Conservation (phyloP, 2,888 invertebrate genomes). For the Tachina fera region DNA sequence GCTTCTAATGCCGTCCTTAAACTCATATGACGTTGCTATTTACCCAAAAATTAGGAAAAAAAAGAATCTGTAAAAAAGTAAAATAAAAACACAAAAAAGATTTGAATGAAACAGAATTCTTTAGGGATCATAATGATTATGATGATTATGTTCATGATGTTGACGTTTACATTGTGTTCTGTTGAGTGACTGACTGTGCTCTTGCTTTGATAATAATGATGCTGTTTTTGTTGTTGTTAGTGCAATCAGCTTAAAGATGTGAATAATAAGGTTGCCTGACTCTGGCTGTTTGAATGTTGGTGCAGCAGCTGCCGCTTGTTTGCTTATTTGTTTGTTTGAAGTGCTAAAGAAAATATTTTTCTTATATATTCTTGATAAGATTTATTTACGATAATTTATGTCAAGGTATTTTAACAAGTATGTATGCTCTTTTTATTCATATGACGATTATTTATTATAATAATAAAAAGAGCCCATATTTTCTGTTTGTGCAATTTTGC, state of each 20-base stretch:
- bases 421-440: constrained; percentile 38
- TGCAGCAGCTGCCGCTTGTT: constrained; percentile 11
- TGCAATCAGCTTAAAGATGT: constrained; percentile 49
- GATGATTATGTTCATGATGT: constrained; percentile 44
- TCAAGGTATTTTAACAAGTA: constrained; percentile 68
- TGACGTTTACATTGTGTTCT: constrained; percentile 28
- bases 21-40: constrained; percentile 33
- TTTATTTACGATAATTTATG: constrained; percentile 70
- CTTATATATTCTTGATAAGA: constrained; percentile 64
- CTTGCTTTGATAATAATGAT: constrained; percentile 36
- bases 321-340: constrained; percentile 32
- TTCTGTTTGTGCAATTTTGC: constrained; percentile 16
- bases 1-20: constrained; percentile 13
- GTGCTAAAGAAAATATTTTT: constrained; percentile 67
- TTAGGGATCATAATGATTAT: constrained; percentile 11
- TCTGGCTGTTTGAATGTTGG: constrained; percentile 25
- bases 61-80: not conserved
- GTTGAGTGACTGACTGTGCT: constrained; percentile 9
- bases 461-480: constrained; percentile 28
- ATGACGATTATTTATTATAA: constrained; percentile 53
- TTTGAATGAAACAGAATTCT: constrained; percentile 3
- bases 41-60: not conserved
- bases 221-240: constrained; percentile 44
- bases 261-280: constrained; percentile 57
- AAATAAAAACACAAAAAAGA: not conserved